Evolutionary conservation across 2,797 vertebrate species (phyloP), one percentile per base, ranked within the genome.

Genomic region (Anabacerthia variegaticeps): DNA sequence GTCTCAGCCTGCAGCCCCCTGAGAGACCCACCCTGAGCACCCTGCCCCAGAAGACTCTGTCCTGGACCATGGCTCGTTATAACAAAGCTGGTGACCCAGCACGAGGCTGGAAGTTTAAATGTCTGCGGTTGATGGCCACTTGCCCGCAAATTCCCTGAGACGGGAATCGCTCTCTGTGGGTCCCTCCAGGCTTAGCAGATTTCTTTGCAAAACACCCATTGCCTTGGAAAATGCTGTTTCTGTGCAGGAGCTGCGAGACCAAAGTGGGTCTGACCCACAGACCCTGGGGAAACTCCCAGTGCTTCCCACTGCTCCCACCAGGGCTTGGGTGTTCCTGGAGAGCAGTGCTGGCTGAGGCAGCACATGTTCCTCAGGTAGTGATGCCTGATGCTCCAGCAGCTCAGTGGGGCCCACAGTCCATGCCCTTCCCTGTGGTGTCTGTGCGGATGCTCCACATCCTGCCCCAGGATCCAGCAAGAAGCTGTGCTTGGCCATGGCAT

Each of bases 181-280:
- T 79, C 88, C 82, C 90, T 74, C 65, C 76, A 56, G 95, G 73
- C 91, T 95, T 19, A 73, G 95, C 55, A 37, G 82, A 88, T 85
- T 85, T 61, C 89, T 88, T 44, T 61, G 75, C 78, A 55, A 62
- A 82, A 76, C 15, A 52, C 85, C 56, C 41, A 0, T 46, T 6
- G 52, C 19, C 2, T 68, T 34, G 46, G 80, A 21, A 89, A 85
- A 48, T 0, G 3, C 54, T 8, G 6, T 16, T 92, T 37, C 71
- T 66, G 77, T 6, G 4, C 43, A 15, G 75, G 51, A 54, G n/a
- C 68, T 22, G 73, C 0, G 3, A 43, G 51, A 68, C 41, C 34
- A 54, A 52, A 72, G 59, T 1, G 2, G 46, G 2, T 19, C 75
- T 63, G 65, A 62, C 20, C 79, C n/a, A 2, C 1, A 0, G 56